Conservation (phyloP, 2,888 invertebrate species). For the Chouioia cunea region DNA sequence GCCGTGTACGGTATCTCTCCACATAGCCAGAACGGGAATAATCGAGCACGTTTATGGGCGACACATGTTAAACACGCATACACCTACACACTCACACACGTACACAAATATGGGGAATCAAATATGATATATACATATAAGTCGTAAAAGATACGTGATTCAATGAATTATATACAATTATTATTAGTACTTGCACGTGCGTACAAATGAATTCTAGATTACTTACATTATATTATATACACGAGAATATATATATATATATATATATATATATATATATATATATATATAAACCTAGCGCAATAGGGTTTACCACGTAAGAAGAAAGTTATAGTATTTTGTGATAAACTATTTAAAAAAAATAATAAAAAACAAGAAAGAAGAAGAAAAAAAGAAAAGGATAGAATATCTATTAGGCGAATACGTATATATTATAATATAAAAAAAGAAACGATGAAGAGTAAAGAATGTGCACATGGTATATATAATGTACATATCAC, state of each 20-base stretch:
- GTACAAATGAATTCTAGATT: slow-evolving; percentile 26
- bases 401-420: no score
- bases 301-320: slow-evolving; percentile 22
- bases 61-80: no score
- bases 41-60: no score
- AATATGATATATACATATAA: slow-evolving; percentile 22
- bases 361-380: neutral
- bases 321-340: slow-evolving; percentile 46
- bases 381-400: neutral
- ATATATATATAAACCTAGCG: slow-evolving; percentile 17
- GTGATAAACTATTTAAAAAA: slow-evolving; percentile 42
- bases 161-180: slow-evolving; percentile 2
- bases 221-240: neutral
- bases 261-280: slow-evolving; percentile 3
- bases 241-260: slow-evolving; percentile 3
- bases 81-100: no score
- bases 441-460: no score
- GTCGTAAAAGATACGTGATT: slow-evolving; percentile 24
- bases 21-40: no score
- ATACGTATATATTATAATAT: no score
- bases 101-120: slow-evolving; percentile 27
- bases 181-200: slow-evolving; percentile 16
- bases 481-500: no score
- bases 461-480: neutral
- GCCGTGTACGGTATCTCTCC: no score